Base-by-base conservation (phyloP, 1,140 invertebrate species). In the Drosophila bocki region DNA sequence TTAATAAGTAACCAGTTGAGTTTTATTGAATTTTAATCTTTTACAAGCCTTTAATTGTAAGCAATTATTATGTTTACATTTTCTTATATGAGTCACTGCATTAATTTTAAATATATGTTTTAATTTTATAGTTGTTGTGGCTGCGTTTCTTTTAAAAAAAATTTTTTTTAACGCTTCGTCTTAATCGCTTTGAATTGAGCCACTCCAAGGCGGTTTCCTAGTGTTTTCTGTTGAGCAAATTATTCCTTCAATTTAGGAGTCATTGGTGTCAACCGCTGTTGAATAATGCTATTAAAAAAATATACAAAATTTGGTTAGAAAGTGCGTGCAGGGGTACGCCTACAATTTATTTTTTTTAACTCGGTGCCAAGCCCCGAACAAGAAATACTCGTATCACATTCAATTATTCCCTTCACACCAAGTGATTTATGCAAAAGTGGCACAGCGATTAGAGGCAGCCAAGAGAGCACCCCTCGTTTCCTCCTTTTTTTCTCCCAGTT, bases 401-500 rank as follows among this genome's bases (percentile, higher is more conserved):
- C 50, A 64, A 64, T 64, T 61, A 65, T 65, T 65, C 45, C 54
- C 70, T 60, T 41, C 51, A 78, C 75, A 54, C 65, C 56, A 65
- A 79, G 71, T 51, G 70, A 72, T 72, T 60, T 79, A 90, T 88
- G 85, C 77, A 90, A 90, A 88, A 75, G 64, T 33, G 44, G 29
- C 32, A 48, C 37, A 29, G 54, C 26, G 33, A 56, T 70, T 70
- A 70, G 37, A 17, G 56, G 42, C 71, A 69, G 50, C 37, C 35
- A 32, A 11, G 47, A 32, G 45, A 29, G 17, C n/a, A 39, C 26
- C 15, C 54, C 50, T 17, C 19, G 15, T 37, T 7, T 7, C 47
- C 22, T 8, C 29, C 9, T 6, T 2, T 19, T 44, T 59, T 15
- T 12, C 17, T 11, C 45, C 26, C 6, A 29, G 50, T 69, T 65